Percentiles rank a stretch among this genome's conserved stretches.
Conservation (phyloP, 2,888 invertebrate species). For the Aplocera efformata region DNA sequence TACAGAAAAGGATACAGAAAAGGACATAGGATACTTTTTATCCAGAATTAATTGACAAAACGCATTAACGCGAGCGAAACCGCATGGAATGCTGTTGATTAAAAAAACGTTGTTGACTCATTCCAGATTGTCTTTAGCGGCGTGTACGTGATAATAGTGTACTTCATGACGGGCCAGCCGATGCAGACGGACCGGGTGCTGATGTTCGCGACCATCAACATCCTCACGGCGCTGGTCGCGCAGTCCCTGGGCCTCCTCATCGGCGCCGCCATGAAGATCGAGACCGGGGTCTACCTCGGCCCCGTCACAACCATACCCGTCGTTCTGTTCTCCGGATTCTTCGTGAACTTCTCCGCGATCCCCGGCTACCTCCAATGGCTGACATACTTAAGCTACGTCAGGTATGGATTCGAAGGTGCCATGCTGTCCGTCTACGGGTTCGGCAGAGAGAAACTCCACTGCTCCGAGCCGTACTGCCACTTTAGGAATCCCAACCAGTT, state of each 20-base stretch:
- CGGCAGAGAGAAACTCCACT: constrained; percentile 89
- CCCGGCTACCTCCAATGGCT: constrained; percentile 94
- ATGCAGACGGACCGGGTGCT: constrained; percentile 90
- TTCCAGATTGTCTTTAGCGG: constrained; percentile 91
- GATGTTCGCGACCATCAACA: constrained; percentile 86
- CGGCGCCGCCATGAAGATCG: constrained; percentile 94
- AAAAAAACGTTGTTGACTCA: too few relatives aligned
- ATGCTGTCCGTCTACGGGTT: constrained; percentile 96
- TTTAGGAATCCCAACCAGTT: constrained; percentile 90
- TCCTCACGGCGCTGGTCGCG: constrained; percentile 93
- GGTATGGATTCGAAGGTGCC: constrained; percentile 95
- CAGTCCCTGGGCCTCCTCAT: constrained; percentile 95
- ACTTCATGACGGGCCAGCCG: constrained; percentile 98
- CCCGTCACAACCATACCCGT: constrained; percentile 96
- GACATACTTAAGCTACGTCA: constrained; percentile 92
- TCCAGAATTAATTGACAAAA: too few relatives aligned
- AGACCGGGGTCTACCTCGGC: constrained; percentile 88
- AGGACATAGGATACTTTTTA: too few relatives aligned
- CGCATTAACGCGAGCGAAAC: too few relatives aligned
- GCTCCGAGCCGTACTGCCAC: constrained; percentile 91
- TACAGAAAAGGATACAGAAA: too few relatives aligned
- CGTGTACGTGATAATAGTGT: constrained; percentile 93
- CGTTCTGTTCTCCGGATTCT: constrained; percentile 96
- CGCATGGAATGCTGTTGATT: too few relatives aligned
- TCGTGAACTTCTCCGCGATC: constrained; percentile 94